Base-by-base conservation (phyloP, 92 coral and sea anemone genomes). In the Palythoa grandiflora region DNA sequence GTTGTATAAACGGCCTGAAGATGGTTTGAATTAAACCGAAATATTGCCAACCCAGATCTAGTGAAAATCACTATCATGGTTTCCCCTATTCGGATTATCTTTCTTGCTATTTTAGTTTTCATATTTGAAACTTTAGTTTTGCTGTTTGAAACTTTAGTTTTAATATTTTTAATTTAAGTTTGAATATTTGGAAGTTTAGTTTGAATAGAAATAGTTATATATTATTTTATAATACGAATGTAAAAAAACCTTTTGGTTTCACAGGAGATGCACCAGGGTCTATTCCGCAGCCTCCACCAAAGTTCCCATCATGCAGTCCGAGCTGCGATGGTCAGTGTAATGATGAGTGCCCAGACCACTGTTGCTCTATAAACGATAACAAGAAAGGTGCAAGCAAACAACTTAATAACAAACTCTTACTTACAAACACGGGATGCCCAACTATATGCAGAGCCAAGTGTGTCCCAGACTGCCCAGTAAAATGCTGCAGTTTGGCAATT, bases 201-300 rank as follows among this genome's bases (percentile, higher is more conserved):
- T 28, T 28, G 28, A 28, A 28, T 28, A 28, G 0, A 28, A 28
- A 28, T 28, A 28, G 0, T 28, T 28, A 28, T 28, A 28, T 28
- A 28, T 28, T 28, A 63, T 16, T 0, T 17, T 35, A 37, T 36
- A 35, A 11, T 35, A 11, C 35, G 8, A 70, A 28, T 11, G 37
- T 70, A 17, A 19, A 63, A 3, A 4, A 19, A 63, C 0, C 9
- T 63, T 63, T 63, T 17, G 70, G 21, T 70, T 70, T 9, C 44
- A 14, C 37, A 92, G 95, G 87, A 50, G 92, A 90, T 12, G 95
- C 95, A 68, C 95, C 95, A 74, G 95, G 95, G 10, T 92, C 95
- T 39, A 63, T 86, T 55, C 88, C 94, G 39, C 96, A 89, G 68
- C 86, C 93, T 71, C 39, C 83, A 60, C 79, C 85, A 6, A 17